These are phyloP conservation scores for Laterallus jamaicensis DNA, from an alignment of 2,113 vertebrate genomes.

Conservation along the genomic window DNA sequence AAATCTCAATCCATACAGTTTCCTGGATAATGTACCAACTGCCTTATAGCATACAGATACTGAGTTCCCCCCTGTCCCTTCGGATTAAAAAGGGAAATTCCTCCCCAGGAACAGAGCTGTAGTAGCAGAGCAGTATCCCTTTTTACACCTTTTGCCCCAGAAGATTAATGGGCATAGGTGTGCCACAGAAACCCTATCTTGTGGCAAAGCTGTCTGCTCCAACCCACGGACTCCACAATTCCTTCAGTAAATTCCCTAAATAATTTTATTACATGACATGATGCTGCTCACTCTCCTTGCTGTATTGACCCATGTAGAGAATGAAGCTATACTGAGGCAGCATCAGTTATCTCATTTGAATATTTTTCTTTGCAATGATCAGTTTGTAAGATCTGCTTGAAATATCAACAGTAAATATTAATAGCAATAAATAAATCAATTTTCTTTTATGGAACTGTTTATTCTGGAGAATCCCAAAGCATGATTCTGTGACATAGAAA, in stretches of 20 bases:
- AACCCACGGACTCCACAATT: background rate
- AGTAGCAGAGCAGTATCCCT: background rate
- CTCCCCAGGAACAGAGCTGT: background rate
- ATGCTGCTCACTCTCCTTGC: background rate
- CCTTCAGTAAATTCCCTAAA: background rate
- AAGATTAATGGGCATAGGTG: background rate
- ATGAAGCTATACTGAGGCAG: background rate
- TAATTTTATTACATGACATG: background rate
- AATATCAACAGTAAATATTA: background rate
- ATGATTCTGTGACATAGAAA: background rate
- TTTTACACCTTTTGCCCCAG: background rate
- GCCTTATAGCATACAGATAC: rapidly evolving
- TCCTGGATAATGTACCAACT: rapidly evolving
- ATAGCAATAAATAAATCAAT: background rate
- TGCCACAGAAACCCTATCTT: background rate
- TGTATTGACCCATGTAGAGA: rapidly evolving
- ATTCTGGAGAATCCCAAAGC: background rate
- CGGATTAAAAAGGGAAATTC: background rate
- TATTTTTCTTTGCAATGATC: background rate
- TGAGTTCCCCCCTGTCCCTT: rapidly evolving
- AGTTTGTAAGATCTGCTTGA: background rate
- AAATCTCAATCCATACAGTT: background rate
- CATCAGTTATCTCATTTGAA: background rate
- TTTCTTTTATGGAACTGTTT: background rate
- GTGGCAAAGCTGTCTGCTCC: background rate